These are phyloP conservation scores for Drosophila fungiperda DNA, from an alignment of 2,888 invertebrate genomes.

Conservation along the genomic window DNA sequence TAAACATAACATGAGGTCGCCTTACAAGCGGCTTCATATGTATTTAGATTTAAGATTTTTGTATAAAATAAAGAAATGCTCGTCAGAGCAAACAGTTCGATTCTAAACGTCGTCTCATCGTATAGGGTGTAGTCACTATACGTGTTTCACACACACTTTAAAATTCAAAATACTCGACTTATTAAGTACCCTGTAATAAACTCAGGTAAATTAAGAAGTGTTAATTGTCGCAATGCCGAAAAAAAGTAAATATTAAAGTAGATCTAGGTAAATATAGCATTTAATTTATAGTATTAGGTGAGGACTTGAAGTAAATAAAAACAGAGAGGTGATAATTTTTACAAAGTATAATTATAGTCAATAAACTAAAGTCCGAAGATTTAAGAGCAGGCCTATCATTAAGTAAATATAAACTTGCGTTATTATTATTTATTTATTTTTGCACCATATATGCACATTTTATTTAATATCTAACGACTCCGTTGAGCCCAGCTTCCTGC, in stretches of 20 bases:
- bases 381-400: background rate
- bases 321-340: background rate
- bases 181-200: conserved; percentile 7
- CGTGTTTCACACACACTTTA: too few relatives aligned
- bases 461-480: background rate
- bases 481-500: conserved; percentile 5
- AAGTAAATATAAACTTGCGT: background rate
- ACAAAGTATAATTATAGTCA: background rate
- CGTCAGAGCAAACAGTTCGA: too few relatives aligned
- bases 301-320: background rate
- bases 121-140: too few relatives aligned
- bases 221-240: background rate
- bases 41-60: too few relatives aligned
- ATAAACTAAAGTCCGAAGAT: background rate
- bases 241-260: background rate
- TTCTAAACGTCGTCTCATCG: too few relatives aligned
- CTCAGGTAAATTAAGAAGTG: too few relatives aligned
- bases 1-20: too few relatives aligned
- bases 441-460: background rate
- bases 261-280: background rate
- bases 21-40: too few relatives aligned
- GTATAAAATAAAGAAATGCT: too few relatives aligned
- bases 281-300: background rate
- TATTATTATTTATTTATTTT: background rate
- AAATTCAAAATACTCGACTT: background rate